phyloP scores from a whole-genome alignment of 2,113 vertebrate genomes.

The Fukomys damarensis region DNA sequence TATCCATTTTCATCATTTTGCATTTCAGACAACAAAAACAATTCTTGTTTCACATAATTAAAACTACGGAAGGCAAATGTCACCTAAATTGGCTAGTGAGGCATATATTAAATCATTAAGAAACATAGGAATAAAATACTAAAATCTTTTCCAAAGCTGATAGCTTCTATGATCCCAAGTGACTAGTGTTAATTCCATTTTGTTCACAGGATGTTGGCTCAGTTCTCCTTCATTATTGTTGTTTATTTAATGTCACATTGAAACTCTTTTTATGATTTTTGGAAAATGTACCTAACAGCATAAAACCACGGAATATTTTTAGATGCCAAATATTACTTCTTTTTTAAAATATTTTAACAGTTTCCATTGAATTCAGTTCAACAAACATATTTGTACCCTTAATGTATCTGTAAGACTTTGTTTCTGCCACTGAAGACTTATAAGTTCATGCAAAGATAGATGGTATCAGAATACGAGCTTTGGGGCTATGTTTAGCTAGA shows the following conservation, averaged over 20 bases:
- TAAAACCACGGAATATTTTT: neutral
- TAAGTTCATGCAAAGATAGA: neutral
- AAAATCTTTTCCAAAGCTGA: neutral
- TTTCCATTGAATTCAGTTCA: conserved; percentile 11
- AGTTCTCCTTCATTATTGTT: neutral
- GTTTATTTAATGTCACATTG: neutral
- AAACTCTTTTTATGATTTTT: neutral
- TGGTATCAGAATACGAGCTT: conserved; percentile 46
- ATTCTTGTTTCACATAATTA: neutral
- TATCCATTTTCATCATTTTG: neutral
- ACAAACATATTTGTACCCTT: neutral
- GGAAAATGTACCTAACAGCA: neutral
- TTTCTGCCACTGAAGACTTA: neutral
- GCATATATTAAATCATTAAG: neutral
- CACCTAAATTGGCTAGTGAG: neutral
- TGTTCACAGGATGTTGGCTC: neutral
- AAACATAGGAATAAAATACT: neutral
- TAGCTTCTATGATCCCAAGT: neutral
- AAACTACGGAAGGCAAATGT: neutral
- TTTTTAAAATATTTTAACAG: neutral
- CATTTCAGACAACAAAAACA: conserved; percentile 3
- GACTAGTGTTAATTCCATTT: neutral
- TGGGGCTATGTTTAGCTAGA: neutral
- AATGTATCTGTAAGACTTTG: conserved; percentile 19
- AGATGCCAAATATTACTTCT: neutral